Base-by-base conservation (phyloP, 1,140 invertebrate species). In the Aricia agestis region DNA sequence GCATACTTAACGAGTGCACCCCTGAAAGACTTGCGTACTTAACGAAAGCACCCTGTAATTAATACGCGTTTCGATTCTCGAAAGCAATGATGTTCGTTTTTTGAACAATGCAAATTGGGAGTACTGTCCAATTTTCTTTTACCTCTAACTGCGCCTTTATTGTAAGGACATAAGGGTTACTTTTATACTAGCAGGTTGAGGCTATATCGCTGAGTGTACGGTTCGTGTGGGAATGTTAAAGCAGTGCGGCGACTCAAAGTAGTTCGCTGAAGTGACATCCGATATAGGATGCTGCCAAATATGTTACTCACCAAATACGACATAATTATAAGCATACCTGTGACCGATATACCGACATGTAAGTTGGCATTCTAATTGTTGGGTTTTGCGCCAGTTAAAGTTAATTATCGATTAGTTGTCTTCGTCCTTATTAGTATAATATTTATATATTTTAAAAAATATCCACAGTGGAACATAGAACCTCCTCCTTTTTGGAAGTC, bases 161-260 rank as follows among this genome's bases (percentile, higher is more conserved):
- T 6, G 36, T 0, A 36, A 36, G 36, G 36, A 9, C 36, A 36
- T 36, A 36, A 36, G 36, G 36, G 36, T 36, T 7, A 36, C 36
- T 36, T 36, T 36, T 2, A 36, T 36, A 36, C 36, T 36, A 2
- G 9, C 2, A 36, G 5, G 36, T 36, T 6, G 6, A 36, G 36
- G 5, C 36, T 36, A 9, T 36, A 36, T 7, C 6, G 36, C 36
- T 36, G 36, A 36, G 36, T 36, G 36, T 36, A 82, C 78, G 76
- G 72, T 73, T 84, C 88, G 88, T 90, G 88, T 89, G 83, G 79
- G 85, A 88, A 90, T 90, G 88, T 79, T 76, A 79, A 88, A 89
- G 67, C 72, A 77, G 74, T 84, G 73, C 88, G 88, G 86, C 83
- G 65, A 74, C 72, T 81, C 87, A 86, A 90, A 90, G 87, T 74